Evolutionary conservation across 2,797 vertebrate species (phyloP).

Genomic region (Tragopan temminckii): DNA sequence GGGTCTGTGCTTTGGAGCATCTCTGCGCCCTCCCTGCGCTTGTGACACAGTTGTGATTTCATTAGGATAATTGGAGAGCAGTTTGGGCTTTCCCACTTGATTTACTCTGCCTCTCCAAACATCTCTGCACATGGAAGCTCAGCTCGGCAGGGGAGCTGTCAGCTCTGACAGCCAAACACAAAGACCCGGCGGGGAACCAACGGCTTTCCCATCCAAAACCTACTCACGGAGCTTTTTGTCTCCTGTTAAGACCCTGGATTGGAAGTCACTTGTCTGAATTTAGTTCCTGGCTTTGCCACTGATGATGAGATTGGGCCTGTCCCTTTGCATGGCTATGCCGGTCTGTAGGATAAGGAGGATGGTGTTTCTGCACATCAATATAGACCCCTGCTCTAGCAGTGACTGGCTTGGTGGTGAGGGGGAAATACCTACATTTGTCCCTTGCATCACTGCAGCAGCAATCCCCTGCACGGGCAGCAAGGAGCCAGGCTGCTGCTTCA

Average conservation of each 20-base stretch:
- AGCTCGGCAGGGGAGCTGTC: neutral
- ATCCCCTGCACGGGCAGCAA: neutral
- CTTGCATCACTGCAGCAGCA: neutral
- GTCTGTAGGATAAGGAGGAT: neutral
- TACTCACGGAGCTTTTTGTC: neutral
- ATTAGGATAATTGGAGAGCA: conserved; percentile 30
- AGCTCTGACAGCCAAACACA: conserved; percentile 4
- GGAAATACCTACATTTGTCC: neutral
- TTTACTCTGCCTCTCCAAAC: neutral
- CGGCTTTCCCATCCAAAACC: neutral
- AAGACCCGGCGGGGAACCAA: conserved; percentile 17
- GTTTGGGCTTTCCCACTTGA: neutral
- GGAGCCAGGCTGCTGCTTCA: accelerated
- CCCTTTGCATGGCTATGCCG: neutral
- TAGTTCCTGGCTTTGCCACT: neutral
- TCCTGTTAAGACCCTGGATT: neutral
- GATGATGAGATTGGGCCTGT: neutral
- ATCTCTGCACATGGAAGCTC: neutral
- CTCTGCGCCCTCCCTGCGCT: neutral
- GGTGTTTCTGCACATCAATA: neutral
- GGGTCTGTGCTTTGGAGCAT: neutral
- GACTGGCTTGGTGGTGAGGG: neutral
- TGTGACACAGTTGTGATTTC: conserved; percentile 28
- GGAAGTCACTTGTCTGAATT: neutral
- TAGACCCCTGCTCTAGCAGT: neutral